Conservation (phyloP, 1,140 invertebrate species). For the Marisa cornuarietis region DNA sequence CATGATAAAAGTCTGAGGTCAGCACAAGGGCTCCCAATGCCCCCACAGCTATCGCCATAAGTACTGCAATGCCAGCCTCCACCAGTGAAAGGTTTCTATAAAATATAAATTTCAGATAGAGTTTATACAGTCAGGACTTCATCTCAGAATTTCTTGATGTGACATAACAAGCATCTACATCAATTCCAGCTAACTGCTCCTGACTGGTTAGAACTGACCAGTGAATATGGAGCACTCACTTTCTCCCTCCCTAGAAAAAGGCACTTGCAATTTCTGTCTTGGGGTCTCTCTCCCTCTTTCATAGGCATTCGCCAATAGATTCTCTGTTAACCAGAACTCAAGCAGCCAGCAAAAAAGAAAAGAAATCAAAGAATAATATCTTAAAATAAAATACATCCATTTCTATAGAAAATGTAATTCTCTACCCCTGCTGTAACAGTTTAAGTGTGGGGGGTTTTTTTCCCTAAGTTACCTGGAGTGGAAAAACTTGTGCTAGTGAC, state of each 20-base stretch:
- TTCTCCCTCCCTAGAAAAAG: too few relatives aligned
- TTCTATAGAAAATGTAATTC: too few relatives aligned
- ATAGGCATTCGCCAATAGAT: background rate
- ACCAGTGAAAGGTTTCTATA: slow-evolving; percentile 79
- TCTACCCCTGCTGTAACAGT: too few relatives aligned
- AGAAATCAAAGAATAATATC: background rate
- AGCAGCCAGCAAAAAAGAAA: too few relatives aligned
- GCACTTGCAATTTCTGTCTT: too few relatives aligned
- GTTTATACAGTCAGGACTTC: background rate
- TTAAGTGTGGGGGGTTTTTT: too few relatives aligned
- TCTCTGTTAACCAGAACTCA: background rate
- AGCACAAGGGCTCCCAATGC: slow-evolving; percentile 86
- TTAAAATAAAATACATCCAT: background rate
- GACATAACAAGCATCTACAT: background rate
- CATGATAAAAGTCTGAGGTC: slow-evolving; percentile 86
- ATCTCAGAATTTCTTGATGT: background rate
- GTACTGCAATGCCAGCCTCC: slow-evolving; percentile 85
- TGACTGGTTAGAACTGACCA: background rate
- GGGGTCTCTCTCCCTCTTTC: background rate
- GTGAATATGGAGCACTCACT: too few relatives aligned
- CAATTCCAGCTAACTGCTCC: background rate
- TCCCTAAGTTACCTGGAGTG: too few relatives aligned
- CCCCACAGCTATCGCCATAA: slow-evolving; percentile 87
- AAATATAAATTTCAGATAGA: slow-evolving; percentile 5
- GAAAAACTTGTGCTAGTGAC: too few relatives aligned